Conservation (phyloP, 2,113 vertebrate species). For the Lucifuga dentata region DNA sequence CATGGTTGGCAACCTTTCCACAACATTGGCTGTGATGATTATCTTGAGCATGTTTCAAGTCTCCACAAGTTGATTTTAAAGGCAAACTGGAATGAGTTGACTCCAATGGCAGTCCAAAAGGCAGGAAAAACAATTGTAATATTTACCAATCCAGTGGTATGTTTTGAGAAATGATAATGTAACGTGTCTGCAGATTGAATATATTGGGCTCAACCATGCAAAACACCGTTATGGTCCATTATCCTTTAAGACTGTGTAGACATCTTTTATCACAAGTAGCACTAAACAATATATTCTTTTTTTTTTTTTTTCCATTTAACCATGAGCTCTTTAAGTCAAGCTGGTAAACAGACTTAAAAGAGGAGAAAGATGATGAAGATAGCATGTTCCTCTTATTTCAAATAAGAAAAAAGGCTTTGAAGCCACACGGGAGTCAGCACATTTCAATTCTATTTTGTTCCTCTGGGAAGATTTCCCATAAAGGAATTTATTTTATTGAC, state of each 20-base stretch:
- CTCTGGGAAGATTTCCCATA: slow-evolving; percentile 2
- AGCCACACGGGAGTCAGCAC: slow-evolving; percentile 32
- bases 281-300: neutral
- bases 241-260: neutral
- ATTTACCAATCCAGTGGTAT: too few species aligned
- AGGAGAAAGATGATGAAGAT: slow-evolving; percentile 25
- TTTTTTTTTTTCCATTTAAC: neutral
- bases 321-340: neutral
- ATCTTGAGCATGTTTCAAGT: too few species aligned
- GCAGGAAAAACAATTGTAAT: too few species aligned
- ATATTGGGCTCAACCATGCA: too few species aligned
- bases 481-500: neutral
- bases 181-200: too few species aligned
- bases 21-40: too few species aligned
- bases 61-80: too few species aligned
- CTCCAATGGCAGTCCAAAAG: too few species aligned
- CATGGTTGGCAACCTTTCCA: too few species aligned
- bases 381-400: slow-evolving; percentile 30
- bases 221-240: too few species aligned
- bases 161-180: too few species aligned
- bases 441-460: slow-evolving; percentile 19
- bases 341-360: slow-evolving; percentile 8
- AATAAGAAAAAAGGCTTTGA: slow-evolving; percentile 21
- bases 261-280: neutral
- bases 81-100: too few species aligned